A percentile compares a stretch with the other conserved stretches of the same genome.
Evolutionary conservation across 92 coral and sea anemone species (phyloP).

Genomic region (Micromussa lordhowensis): DNA sequence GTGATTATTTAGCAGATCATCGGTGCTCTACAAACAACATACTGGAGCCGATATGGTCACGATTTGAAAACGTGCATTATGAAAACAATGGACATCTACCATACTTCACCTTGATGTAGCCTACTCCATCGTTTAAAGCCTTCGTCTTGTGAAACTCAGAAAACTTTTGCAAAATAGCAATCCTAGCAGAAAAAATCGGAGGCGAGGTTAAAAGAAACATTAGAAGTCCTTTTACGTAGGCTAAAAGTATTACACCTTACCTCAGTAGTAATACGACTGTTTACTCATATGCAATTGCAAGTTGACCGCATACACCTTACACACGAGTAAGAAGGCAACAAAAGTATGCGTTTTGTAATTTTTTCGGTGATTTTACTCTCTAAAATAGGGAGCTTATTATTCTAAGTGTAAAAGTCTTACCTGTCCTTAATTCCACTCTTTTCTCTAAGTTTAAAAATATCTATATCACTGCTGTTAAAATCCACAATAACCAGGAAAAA

Average conservation of each 20-base stretch:
- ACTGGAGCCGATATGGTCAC: no score
- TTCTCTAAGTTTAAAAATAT: constrained; percentile 48
- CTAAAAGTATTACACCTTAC: no score
- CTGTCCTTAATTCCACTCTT: constrained; percentile 65
- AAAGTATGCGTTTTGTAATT: neutral
- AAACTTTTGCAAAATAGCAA: constrained; percentile 38
- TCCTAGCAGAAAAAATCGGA: constrained; percentile 25
- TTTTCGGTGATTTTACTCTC: neutral
- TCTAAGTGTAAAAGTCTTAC: constrained; percentile 9
- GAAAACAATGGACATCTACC: neutral
- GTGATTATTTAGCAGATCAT: no score
- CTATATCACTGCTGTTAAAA: constrained; percentile 75
- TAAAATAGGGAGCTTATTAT: no score
- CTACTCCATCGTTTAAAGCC: constrained; percentile 71
- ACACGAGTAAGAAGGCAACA: no score
- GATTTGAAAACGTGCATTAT: neutral
- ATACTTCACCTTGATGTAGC: constrained; percentile 56
- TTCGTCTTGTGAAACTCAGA: constrained; percentile 70
- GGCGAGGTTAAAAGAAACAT: neutral
- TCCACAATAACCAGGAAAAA: constrained; percentile 67
- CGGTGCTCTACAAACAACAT: no score
- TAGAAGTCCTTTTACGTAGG: no score
- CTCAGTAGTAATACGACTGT: no score
- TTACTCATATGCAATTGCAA: no score
- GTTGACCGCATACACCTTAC: no score